Evolutionary conservation across 2,113 vertebrate species (phyloP).

Genomic region (Ginglymostoma cirratum): DNA sequence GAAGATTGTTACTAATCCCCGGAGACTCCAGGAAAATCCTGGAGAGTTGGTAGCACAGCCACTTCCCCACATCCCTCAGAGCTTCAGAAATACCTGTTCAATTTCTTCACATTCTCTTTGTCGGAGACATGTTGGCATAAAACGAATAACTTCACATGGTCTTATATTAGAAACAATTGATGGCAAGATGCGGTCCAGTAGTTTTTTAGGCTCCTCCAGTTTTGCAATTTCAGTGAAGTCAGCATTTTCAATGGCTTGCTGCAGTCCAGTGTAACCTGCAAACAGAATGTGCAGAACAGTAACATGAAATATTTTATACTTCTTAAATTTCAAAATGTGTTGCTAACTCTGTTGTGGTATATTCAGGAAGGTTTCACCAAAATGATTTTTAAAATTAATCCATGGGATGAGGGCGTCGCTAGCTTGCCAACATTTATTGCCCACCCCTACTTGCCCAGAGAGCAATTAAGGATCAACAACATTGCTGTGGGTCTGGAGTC

Average conservation of each 20-base stretch:
- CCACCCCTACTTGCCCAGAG: too few species aligned
- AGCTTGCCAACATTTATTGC: too few species aligned
- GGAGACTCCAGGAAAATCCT: too few species aligned
- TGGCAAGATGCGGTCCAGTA: conserved; percentile 40
- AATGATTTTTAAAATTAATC: not conserved
- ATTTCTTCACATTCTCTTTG: conserved; percentile 44
- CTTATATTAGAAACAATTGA: conserved; percentile 44
- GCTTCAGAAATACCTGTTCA: conserved; percentile 39
- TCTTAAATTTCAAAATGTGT: not conserved
- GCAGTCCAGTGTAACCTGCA: conserved; percentile 46
- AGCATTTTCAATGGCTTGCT: conserved; percentile 41
- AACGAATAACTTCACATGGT: conserved; percentile 40
- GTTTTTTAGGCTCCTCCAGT: not conserved
- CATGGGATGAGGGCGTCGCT: too few species aligned
- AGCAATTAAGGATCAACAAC: too few species aligned
- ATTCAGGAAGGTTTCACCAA: not conserved
- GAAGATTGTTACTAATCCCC: not conserved
- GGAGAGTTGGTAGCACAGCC: not conserved
- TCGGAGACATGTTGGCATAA: conserved; percentile 41
- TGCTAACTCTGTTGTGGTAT: not conserved
- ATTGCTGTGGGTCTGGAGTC: too few species aligned
- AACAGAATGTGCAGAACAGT: not conserved
- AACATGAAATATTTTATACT: not conserved
- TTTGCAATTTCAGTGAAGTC: conserved; percentile 41
- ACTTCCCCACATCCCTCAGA: not conserved